A percentile compares a stretch with the other conserved stretches of the same genome.
Evolutionary conservation across 2,797 vertebrate genomes (phyloP).

Genomic region (Sardinella longiceps): DNA sequence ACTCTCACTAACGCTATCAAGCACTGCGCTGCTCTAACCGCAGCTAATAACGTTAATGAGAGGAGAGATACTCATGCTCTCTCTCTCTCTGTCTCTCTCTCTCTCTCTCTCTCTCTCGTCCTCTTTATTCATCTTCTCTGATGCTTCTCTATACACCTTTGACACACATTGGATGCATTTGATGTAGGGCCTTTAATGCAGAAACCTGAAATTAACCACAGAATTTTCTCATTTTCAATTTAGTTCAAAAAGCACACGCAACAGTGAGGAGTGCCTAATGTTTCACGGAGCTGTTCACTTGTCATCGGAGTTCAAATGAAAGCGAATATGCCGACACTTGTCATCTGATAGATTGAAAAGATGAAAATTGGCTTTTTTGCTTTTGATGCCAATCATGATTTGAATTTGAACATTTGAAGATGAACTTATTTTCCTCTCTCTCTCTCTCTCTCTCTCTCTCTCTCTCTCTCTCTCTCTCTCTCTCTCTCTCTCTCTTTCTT

Average conservation of each 20-base stretch:
- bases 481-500: background rate
- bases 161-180: background rate
- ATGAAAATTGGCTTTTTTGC: background rate
- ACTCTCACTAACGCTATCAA: background rate
- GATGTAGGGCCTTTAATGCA: background rate
- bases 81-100: background rate
- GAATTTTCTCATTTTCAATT: background rate
- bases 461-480: background rate
- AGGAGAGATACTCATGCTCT: background rate
- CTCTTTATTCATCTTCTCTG: background rate
- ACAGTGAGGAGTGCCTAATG: too few species aligned
- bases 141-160: background rate
- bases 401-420: background rate
- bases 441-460: background rate
- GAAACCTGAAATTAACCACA: background rate
- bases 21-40: background rate
- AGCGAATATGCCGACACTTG: background rate
- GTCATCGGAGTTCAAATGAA: background rate
- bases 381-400: background rate
- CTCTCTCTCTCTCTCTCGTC: background rate
- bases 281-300: too few species aligned
- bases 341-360: background rate
- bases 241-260: background rate
- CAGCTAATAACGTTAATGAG: slow-evolving; percentile 15
- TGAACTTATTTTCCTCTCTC: background rate